phyloP scores from a whole-genome alignment of 2,113 vertebrate species.

The Clinocottus analis region DNA sequence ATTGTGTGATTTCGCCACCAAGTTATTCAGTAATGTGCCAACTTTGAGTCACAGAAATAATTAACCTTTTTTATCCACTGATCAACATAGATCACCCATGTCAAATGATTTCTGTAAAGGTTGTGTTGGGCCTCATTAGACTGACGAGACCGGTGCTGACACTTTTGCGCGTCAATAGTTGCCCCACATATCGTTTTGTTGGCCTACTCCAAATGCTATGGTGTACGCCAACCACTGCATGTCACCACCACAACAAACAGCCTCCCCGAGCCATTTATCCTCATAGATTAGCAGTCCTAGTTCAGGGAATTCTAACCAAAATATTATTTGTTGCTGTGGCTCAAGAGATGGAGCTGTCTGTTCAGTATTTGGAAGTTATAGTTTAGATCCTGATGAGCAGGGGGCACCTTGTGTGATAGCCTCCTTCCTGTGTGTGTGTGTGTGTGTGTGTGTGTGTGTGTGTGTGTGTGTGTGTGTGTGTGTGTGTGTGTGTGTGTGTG shows the following conservation, averaged over 20 bases:
- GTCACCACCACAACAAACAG: neutral
- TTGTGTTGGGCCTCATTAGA: neutral
- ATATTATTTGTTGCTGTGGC: neutral
- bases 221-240: neutral
- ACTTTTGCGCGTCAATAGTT: neutral
- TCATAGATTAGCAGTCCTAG: no score
- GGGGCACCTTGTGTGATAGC: no score
- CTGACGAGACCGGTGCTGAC: neutral
- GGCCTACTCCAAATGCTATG: neutral
- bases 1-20: neutral
- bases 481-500: neutral
- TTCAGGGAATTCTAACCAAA: neutral
- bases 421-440: neutral
- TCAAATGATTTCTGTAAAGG: neutral
- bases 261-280: neutral
- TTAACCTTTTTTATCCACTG: neutral
- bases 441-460: neutral
- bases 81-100: neutral
- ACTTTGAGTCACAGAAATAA: constrained; percentile 6
- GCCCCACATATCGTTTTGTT: neutral
- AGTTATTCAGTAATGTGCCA: neutral
- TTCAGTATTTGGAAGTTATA: neutral
- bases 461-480: neutral
- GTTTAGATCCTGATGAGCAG: neutral
- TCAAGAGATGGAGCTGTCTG: neutral